These are phyloP conservation scores for Drosophila formosana DNA, from an alignment of 2,888 invertebrate genomes.

Conservation along the genomic window DNA sequence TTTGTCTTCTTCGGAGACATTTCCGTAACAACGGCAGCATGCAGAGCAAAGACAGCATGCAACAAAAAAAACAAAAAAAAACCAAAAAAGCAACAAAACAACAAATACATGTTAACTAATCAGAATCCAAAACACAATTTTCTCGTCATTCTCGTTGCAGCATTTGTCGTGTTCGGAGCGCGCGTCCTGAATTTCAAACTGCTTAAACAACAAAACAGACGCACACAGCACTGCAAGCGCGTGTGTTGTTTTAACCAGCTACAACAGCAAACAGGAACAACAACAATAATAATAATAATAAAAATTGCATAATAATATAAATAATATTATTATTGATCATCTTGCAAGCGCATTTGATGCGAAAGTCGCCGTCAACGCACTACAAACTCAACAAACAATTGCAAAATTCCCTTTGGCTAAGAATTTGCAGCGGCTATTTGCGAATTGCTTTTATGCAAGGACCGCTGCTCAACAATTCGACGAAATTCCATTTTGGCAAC, in stretches of 20 bases:
- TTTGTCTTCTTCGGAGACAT: conserved; percentile 43
- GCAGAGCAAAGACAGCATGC: neutral
- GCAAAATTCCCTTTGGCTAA: conserved; percentile 85
- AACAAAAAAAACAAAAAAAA: neutral
- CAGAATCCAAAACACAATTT: conserved; percentile 47
- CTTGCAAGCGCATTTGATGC: conserved; percentile 41
- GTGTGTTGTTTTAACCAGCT: neutral
- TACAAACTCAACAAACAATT: conserved; percentile 81
- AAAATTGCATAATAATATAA: conserved; percentile 14
- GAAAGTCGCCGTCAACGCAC: conserved; percentile 56
- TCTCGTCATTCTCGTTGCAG: conserved; percentile 83
- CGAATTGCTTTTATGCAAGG: conserved; percentile 68
- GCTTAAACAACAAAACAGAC: conserved; percentile 23
- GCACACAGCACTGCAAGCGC: conserved; percentile 9
- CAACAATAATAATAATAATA: conserved; percentile 6
- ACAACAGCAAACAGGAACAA: conserved; percentile 24
- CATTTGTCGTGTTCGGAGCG: conserved; percentile 81
- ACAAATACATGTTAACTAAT: conserved; percentile 53
- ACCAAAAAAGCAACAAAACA: conserved; percentile 38
- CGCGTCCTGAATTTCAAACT: conserved; percentile 61
- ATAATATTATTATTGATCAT: conserved; percentile 19
- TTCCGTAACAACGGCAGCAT: conserved; percentile 1
- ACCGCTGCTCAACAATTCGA: conserved; percentile 61
- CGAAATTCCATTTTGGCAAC: conserved; percentile 78
- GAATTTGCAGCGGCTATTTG: conserved; percentile 53